These are phyloP conservation scores for Synaphobranchus kaupii DNA, from an alignment of 2,797 vertebrate genomes.

Conservation along the genomic window DNA sequence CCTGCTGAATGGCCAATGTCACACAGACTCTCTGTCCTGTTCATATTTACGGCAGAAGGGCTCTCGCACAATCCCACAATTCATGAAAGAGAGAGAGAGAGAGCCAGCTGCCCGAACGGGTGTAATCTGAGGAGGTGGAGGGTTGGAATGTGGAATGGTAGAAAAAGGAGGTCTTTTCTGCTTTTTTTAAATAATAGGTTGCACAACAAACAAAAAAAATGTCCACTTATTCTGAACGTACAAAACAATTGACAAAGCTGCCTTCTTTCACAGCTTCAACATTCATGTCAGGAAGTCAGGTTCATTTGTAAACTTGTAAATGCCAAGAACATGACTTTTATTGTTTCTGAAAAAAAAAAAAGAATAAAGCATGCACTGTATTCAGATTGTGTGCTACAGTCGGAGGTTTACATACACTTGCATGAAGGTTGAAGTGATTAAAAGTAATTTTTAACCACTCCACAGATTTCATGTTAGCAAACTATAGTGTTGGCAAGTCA, in stretches of 20 bases:
- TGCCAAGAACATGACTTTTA: slow-evolving; percentile 40
- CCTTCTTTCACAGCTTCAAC: slow-evolving; percentile 46
- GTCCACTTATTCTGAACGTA: slow-evolving; percentile 46
- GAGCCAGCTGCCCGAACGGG: slow-evolving; percentile 63
- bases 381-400: neutral
- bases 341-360: neutral
- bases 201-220: slow-evolving; percentile 61
- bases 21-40: slow-evolving; percentile 26
- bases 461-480: too few relatives aligned
- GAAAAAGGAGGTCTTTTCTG: slow-evolving; percentile 67
- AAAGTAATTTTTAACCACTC: too few relatives aligned
- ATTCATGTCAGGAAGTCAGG: slow-evolving; percentile 45
- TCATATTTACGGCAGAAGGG: slow-evolving; percentile 55
- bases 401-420: too few relatives aligned
- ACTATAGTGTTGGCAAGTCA: too few relatives aligned
- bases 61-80: slow-evolving; percentile 63
- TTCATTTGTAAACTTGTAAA: slow-evolving; percentile 54
- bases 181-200: slow-evolving; percentile 38
- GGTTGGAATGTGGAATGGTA: slow-evolving; percentile 65
- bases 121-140: slow-evolving; percentile 64
- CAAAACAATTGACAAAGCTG: slow-evolving; percentile 59
- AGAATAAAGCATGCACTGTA: neutral
- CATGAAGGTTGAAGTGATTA: too few relatives aligned
- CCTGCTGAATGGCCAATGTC: slow-evolving; percentile 45
- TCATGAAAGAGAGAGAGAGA: slow-evolving; percentile 53